Conservation (phyloP, 2,888 invertebrate species). For the Callosobruchus maculatus region DNA sequence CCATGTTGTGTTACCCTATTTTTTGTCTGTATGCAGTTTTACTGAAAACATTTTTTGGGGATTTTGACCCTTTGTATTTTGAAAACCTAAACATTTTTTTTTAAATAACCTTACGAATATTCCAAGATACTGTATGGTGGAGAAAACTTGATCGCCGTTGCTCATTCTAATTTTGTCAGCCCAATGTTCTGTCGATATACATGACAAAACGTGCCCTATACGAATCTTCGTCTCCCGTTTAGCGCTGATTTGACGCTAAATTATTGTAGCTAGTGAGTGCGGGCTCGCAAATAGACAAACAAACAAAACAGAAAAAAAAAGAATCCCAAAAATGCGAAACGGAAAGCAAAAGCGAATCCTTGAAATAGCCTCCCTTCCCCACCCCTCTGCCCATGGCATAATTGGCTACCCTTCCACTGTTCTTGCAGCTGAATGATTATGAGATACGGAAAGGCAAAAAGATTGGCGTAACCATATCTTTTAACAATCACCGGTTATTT, state of each 20-base stretch:
- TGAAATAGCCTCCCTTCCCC: constrained; percentile 22
- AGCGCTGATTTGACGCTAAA: not conserved
- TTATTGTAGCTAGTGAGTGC: constrained; percentile 13
- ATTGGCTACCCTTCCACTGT: constrained; percentile 77
- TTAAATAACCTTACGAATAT: no score
- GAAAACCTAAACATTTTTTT: no score
- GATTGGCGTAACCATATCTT: constrained; percentile 99
- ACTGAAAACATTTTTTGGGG: no score
- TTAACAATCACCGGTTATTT: constrained; percentile 99
- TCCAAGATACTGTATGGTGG: no score
- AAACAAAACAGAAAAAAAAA: no score
- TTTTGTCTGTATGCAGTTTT: no score
- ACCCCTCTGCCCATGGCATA: constrained; percentile 50
- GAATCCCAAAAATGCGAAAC: no score
- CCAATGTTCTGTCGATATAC: not conserved
- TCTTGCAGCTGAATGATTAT: constrained; percentile 99
- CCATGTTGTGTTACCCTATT: no score
- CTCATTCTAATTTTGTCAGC: not conserved
- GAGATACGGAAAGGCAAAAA: constrained; percentile 99
- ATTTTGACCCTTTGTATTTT: no score
- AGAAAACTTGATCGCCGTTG: not conserved
- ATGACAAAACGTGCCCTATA: not conserved
- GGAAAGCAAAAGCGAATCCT: constrained; percentile 1
- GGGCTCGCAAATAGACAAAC: constrained; percentile 1
- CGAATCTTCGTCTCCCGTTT: not conserved